These are phyloP conservation scores for Equus przewalskii DNA, from an alignment of 2,113 vertebrate genomes.

Conservation along the genomic window DNA sequence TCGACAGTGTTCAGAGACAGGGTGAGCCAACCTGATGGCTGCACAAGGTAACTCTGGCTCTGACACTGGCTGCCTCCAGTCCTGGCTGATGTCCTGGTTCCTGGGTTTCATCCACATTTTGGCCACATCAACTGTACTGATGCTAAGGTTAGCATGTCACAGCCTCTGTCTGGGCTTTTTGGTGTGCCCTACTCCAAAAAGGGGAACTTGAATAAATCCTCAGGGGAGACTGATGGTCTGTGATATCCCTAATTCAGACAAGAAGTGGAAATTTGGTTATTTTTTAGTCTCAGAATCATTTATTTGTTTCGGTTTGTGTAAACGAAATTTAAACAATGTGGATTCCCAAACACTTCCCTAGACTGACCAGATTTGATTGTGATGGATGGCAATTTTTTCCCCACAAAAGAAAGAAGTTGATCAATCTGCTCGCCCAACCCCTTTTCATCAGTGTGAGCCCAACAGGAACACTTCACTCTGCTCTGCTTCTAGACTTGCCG, in stretches of 20 bases:
- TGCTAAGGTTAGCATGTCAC: not conserved
- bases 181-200: not conserved
- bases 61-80: not conserved
- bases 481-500: not conserved
- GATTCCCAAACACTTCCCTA: not conserved
- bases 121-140: not conserved
- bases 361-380: not conserved
- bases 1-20: not conserved
- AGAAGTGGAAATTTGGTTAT: not conserved
- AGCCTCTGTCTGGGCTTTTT: not conserved
- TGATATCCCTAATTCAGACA: not conserved
- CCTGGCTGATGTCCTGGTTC: not conserved
- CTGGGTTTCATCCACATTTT: not conserved
- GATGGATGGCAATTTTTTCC: not conserved
- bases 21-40: not conserved
- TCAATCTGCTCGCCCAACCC: not conserved
- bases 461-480: conserved; percentile 34
- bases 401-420: not conserved
- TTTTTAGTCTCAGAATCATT: conserved; percentile 30
- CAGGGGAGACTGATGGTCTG: not conserved
- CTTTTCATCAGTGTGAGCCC: conserved; percentile 58
- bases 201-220: not conserved
- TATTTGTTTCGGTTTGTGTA: conserved; percentile 19
- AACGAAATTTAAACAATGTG: not conserved
- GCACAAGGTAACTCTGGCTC: not conserved